phyloP scores from a whole-genome alignment of 2,797 vertebrate species.

The Clamator glandarius region DNA sequence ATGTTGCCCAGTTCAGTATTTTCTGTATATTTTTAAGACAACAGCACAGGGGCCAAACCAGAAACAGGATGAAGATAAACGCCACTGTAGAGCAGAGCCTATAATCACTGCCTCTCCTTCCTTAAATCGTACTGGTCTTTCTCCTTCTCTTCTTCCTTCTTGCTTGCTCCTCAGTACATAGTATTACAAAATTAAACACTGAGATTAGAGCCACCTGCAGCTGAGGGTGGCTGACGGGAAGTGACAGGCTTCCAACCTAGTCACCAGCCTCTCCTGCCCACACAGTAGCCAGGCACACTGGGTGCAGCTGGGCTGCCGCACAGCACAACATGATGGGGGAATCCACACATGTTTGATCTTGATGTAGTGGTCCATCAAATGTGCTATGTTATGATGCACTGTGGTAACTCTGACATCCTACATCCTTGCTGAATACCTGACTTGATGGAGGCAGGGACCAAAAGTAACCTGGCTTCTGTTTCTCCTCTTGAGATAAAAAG shows the following conservation, averaged over 20 bases:
- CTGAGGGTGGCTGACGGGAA: rapidly evolving
- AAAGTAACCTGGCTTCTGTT: background rate
- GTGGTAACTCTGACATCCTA: background rate
- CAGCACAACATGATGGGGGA: rapidly evolving
- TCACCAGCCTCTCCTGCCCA: background rate
- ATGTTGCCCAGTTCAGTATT: background rate
- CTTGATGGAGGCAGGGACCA: background rate
- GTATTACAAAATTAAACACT: background rate
- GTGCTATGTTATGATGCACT: background rate
- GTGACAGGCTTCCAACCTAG: background rate
- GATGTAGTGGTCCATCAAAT: background rate
- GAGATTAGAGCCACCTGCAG: background rate
- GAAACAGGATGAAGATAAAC: background rate
- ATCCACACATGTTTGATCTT: background rate
- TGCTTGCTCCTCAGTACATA: background rate
- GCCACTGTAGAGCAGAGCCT: background rate
- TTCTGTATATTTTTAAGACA: background rate
- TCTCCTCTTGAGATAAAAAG: background rate
- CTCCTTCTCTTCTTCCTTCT: background rate
- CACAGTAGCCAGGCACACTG: background rate
- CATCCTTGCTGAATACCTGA: background rate
- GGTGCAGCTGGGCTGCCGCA: background rate
- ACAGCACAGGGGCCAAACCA: background rate
- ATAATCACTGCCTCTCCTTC: background rate
- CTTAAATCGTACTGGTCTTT: background rate